Evolutionary conservation across 2,888 invertebrate species (phyloP), one percentile per base, ranked within the genome.

Genomic region (Pyrrhia umbra): DNA sequence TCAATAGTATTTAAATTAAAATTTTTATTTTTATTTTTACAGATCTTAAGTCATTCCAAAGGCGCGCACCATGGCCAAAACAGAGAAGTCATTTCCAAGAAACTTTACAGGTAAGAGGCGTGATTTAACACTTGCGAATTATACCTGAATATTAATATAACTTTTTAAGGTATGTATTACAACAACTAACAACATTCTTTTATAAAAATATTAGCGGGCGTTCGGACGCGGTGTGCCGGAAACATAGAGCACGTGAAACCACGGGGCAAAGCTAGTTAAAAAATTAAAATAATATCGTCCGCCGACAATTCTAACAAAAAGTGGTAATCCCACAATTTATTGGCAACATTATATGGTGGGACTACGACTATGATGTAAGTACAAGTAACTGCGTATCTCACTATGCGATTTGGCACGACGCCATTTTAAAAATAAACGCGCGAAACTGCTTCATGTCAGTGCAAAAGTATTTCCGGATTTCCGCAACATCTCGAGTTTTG

Each of bases 11-110:
- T 8, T 30, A 3, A 30, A 27, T 20, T 54, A 10, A 20, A 27
- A 10, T 18, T 1, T 34, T 16, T 30, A n/a, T 63, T 68, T 79
- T 50, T 68, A 62, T 85, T 84, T 83, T 93, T 92, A 63, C 92
- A 93, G 93, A 88, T 78, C 63, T 59, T 61, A 75, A 86, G 70
- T 87, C 88, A 91, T 91, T 92, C 89, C 90, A 88, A 87, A 88
- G 77, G 74, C 75, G 76, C 30, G 74, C 77, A 87, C 57, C 69
- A 95, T 95, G 95, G 94, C 94, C 76, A 95, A 94, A 90, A 92
- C 94, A 72, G 95, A 95, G 85, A 94, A 95, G 83, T 92, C 95
- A 21, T 95, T 94, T 89, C 89, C 94, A 62, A 94, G 95, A 90
- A 95, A 94, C 82, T 92, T 95, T 79, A 93, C 94, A 88, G 94